Percentiles rank a stretch among this genome's conserved stretches.
Conservation (phyloP, 2,113 vertebrate genomes). For the Upupa epops region DNA sequence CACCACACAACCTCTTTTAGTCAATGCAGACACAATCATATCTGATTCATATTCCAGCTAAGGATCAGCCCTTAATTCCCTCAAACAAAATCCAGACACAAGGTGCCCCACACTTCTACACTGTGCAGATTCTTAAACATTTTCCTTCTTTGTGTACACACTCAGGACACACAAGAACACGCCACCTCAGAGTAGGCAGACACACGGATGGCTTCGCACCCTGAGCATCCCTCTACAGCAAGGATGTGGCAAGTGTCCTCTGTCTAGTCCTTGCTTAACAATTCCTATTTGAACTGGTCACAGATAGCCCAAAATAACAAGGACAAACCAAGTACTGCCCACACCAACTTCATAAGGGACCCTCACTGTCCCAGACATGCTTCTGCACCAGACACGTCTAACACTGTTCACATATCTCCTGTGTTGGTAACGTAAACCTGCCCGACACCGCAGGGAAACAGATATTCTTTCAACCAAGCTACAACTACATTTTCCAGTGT, state of each 20-base stretch:
- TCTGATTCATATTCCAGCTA: conserved; percentile 56
- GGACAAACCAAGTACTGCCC: not conserved
- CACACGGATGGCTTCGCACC: not conserved
- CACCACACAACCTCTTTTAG: conserved; percentile 30
- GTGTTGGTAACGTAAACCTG: rapidly evolving
- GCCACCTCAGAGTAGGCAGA: not conserved
- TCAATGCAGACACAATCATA: conserved; percentile 50
- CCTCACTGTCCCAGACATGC: not conserved
- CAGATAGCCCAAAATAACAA: not conserved
- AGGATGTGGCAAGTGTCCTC: not conserved
- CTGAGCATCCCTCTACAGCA: rapidly evolving
- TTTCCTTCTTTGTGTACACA: not conserved
- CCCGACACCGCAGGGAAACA: not conserved
- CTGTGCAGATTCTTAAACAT: conserved; percentile 9
- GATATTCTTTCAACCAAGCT: not conserved
- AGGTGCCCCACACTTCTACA: conserved; percentile 1
- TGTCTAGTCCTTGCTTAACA: not conserved
- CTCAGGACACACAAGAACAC: rapidly evolving
- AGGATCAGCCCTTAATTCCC: conserved; percentile 67
- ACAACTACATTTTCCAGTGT: not conserved
- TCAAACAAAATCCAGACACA: conserved; percentile 44
- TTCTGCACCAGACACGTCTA: not conserved
- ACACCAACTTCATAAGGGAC: rapidly evolving
- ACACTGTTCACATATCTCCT: not conserved
- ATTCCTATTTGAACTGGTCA: not conserved